Base-by-base conservation (phyloP, 2,797 vertebrate genomes). In the Halcyon chelicuti region DNA sequence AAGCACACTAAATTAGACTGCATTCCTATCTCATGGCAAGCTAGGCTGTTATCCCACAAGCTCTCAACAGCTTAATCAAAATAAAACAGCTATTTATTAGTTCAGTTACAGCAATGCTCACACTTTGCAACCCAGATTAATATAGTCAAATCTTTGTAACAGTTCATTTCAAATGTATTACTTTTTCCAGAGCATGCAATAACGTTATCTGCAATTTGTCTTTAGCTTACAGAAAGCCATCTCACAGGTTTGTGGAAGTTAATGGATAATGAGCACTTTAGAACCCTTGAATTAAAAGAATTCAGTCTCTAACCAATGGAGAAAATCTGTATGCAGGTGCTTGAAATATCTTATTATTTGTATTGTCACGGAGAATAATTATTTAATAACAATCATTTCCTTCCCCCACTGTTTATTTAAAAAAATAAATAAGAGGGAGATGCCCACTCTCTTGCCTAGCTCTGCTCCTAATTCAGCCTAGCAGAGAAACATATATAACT, bases 301-400 rank as follows among this genome's bases (percentile, higher is more conserved):
- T 82, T 81, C 35, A 33, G 7, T 19, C 29, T 25, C 13, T 51
- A 70, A 33, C 2, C 6, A 35, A 2, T 11, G 12, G 22, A 76
- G 9, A 25, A 58, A 47, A 1, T 15, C 17, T 60, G 66, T 39
- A 39, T 35, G 21, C 11, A 39, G 13, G 31, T 46, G 26, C 1
- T 29, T 60, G 35, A 68, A 77, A 18, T 60, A 51, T 23, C 8
- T 61, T 0, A 1, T 33, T 55, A 49, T 60, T 65, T 74, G 2
- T 46, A 52, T 51, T 3, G 1, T 7, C 3, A 0, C 33, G 12
- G 33, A 65, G 20, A 57, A 25, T 15, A 52, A 10, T 37, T 44
- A 7, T 73, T 89, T 25, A 71, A 57, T 29, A 57, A 47, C 19
- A 80, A 19, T 6, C 4, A 5, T 11, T 5, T 58, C 16, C 10